A percentile compares a stretch with the other conserved stretches of the same genome.
Evolutionary conservation across 2,797 vertebrate species (phyloP).

Genomic region (Margarornis squamiger): DNA sequence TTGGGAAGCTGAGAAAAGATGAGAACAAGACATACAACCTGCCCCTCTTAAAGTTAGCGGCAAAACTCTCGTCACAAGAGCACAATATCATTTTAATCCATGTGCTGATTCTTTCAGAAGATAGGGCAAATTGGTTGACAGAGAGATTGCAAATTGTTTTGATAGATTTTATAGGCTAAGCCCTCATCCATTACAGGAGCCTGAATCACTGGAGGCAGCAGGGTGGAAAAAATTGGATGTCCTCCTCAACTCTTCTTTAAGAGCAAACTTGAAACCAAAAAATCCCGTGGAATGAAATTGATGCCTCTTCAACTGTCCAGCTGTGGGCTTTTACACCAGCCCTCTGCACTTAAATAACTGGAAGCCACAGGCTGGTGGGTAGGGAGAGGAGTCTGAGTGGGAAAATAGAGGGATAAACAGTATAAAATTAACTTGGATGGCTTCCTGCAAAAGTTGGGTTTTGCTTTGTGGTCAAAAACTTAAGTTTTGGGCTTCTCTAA

Average conservation of each 20-base stretch:
- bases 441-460: neutral
- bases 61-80: neutral
- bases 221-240: neutral
- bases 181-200: neutral
- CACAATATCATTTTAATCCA: neutral
- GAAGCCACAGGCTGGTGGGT: neutral
- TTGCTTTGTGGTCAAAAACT: neutral
- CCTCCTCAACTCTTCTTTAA: neutral
- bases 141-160: neutral
- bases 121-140: neutral
- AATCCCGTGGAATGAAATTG: neutral
- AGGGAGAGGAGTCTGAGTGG: neutral
- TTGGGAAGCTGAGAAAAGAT: neutral
- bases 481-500: neutral
- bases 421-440: neutral
- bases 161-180: neutral
- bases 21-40: neutral
- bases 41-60: neutral
- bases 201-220: neutral
- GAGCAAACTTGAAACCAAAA: neutral
- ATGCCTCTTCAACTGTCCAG: accelerated
- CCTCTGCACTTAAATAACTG: neutral
- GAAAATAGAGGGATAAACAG: neutral
- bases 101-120: neutral
- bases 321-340: neutral